A percentile compares a stretch with the other conserved stretches of the same genome.
Conservation (phyloP, 2,113 vertebrate genomes). For the Reinhardtius hippoglossoides region DNA sequence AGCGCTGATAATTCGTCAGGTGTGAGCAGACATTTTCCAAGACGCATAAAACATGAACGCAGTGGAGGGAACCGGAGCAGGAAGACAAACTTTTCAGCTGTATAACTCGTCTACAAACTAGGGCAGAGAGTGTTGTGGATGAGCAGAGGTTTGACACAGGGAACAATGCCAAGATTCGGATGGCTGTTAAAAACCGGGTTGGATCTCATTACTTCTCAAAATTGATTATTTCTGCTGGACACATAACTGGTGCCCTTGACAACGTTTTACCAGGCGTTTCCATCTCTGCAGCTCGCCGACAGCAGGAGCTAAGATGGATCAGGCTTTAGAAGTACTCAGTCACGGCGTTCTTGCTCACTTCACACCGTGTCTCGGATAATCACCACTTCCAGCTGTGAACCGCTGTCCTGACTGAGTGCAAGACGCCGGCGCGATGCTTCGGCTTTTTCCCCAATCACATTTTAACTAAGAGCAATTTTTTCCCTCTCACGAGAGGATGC, state of each 20-base stretch:
- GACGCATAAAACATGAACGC: conserved; percentile 43
- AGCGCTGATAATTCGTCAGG: conserved; percentile 3
- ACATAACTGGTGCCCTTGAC: conserved; percentile 43
- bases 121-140: conserved; percentile 35
- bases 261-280: conserved; percentile 52
- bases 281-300: conserved; percentile 24
- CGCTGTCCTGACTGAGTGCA: conserved; percentile 29
- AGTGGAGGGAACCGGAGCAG: conserved; percentile 21
- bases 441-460: conserved; percentile 50
- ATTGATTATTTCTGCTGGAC: conserved; percentile 59
- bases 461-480: conserved; percentile 57
- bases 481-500: conserved; percentile 42
- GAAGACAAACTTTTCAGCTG: conserved; percentile 53
- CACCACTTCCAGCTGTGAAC: conserved; percentile 21
- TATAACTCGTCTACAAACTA: conserved; percentile 56
- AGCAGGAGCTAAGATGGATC: conserved; percentile 41
- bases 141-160: conserved; percentile 39
- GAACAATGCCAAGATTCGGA: conserved; percentile 57
- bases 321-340: conserved; percentile 37
- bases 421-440: conserved; percentile 17
- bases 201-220: conserved; percentile 59
- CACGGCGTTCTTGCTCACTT: conserved; percentile 29
- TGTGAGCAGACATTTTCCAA: conserved; percentile 28
- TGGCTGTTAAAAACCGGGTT: conserved; percentile 45
- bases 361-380: conserved; percentile 22